Base-by-base conservation (phyloP, 2,888 invertebrate genomes). In the Cartodere bifasciata region DNA sequence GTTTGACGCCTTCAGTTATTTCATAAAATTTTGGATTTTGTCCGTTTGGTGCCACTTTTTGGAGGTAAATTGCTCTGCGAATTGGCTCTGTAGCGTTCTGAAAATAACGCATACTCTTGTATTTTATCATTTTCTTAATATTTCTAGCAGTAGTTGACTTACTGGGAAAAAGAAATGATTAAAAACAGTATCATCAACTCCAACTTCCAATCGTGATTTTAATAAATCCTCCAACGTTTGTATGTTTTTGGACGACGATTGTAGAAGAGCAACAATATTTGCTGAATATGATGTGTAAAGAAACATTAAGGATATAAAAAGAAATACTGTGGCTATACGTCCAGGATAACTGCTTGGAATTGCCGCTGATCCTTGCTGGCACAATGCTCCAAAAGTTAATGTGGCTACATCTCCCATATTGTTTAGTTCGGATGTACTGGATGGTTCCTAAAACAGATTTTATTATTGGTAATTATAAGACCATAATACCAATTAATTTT, bases 201-300 rank as follows among this genome's bases (percentile, higher is more conserved):
- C 80, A 27, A 80, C 63, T 39, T 65, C 66, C 9, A 82, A 53
- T 9, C 78, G 65, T 1, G 80, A 79, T 36, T 71, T 63, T 3
- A 76, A 53, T 13, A 82, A 58, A 48, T 80, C 78, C 2, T 67
- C 60, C 6, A 78, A 48, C 0, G 71, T 73, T 42, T 65, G 66
- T 32, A 82, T 76, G 40, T 72, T 70, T 2, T 69, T 68, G 1
- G 80, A 76, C 14, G 80, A 76, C 0, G 80, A 76, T 48, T 81
- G 80, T 1, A 82, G 61, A 2, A 82, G 55, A 2, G 79, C 77
- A 0, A 82, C 81, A 26, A 82, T 81, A 45, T 79, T 80, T 0
- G 81, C 81, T 1, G 81, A 71, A 47, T 80, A 82, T 1, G 81
- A 77, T 0, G 77, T 75, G 49, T 79, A 81, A 1, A 82, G 58